Evolutionary conservation across 1,140 invertebrate genomes (phyloP), one percentile per base, ranked within the genome.

Genomic region (Matsumurasca onukii): DNA sequence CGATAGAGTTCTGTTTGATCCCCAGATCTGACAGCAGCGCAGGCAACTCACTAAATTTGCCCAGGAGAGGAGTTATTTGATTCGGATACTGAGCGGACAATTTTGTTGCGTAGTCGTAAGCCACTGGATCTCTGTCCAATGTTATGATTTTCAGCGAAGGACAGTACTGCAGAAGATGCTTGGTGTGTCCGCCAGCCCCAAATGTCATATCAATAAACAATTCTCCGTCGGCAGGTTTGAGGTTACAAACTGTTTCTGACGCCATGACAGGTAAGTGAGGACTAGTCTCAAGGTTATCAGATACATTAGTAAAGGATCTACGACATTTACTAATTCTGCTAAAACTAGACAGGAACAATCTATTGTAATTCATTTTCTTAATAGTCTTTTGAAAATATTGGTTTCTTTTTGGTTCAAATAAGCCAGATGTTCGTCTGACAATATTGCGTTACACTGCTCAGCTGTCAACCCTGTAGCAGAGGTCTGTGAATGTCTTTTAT

Each of bases 151-250:
- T 86, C 9, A 87, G 77, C 74, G 82, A 75, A 9, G 83, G 80
- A 39, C 80, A 75, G 31, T 76, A 70, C 74, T 87, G 76, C 66
- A 93, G 78, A 69, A 93, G 81, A 79, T 76, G 74, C 73, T 80
- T 79, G 71, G 90, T 85, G 79, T 98, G 95, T n/a, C 95, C 95
- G 27, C 96, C 96, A 66, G 89, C 89, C 49, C 96, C 95, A 85
- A 97, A 98, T 29, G 96, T 98, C 92, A 95, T 94, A 76, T 96
- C 94, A 55, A 96, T 82, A 67, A 89, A 86, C 20, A 81, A 77
- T 71, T 90, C 83, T 67, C 85, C 80, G 48, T 85, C 78, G 67
- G 78, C 73, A 1, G 88, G 86, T 65, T 89, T 83, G 29, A 93
- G 77, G 75, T 87, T 87, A 66, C 88, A 77, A 66, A 93, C 74